Conservation (phyloP, 2,113 vertebrate species). For the Vimba vimba region DNA sequence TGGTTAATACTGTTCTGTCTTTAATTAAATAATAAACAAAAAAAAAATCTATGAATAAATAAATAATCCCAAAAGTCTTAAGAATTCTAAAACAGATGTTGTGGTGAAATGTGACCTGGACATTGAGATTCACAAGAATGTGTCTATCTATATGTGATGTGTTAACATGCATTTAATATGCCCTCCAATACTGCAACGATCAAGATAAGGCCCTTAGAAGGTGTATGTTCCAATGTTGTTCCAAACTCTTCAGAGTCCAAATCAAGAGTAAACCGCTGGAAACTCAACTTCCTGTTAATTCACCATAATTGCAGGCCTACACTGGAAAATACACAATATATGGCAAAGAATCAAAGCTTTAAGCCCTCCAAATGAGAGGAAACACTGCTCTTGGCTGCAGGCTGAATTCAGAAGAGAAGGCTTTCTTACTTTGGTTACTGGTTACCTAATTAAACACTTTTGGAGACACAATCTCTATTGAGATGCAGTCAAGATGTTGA, state of each 20-base stretch:
- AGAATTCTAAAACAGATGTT: too few species aligned
- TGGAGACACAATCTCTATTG: constrained; percentile 29
- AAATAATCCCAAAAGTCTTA: too few species aligned
- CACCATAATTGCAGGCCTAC: constrained; percentile 54
- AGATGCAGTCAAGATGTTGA: constrained; percentile 14
- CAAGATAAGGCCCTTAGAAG: constrained; percentile 18
- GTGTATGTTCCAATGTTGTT: constrained; percentile 40
- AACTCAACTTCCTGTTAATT: constrained; percentile 55
- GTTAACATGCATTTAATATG: constrained; percentile 19
- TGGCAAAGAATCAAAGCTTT: constrained; percentile 51
- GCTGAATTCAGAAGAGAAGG: constrained; percentile 40
- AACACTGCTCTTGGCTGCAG: constrained; percentile 33
- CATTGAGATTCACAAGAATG: neutral
- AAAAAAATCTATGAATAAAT: too few species aligned
- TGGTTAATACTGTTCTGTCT: too few species aligned
- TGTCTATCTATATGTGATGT: neutral
- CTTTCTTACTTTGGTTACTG: constrained; percentile 46
- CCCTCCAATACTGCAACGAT: constrained; percentile 21
- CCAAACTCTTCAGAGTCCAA: constrained; percentile 31
- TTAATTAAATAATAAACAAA: too few species aligned
- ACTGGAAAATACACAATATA: constrained; percentile 55
- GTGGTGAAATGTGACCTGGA: too few species aligned
- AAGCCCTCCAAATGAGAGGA: constrained; percentile 36
- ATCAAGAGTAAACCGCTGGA: constrained; percentile 51
- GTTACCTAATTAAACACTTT: constrained; percentile 55